Percentiles rank a stretch among this genome's conserved stretches.
phyloP scores from a whole-genome alignment of 2,888 invertebrate genomes.

The Petrolisthes manimaculis region DNA sequence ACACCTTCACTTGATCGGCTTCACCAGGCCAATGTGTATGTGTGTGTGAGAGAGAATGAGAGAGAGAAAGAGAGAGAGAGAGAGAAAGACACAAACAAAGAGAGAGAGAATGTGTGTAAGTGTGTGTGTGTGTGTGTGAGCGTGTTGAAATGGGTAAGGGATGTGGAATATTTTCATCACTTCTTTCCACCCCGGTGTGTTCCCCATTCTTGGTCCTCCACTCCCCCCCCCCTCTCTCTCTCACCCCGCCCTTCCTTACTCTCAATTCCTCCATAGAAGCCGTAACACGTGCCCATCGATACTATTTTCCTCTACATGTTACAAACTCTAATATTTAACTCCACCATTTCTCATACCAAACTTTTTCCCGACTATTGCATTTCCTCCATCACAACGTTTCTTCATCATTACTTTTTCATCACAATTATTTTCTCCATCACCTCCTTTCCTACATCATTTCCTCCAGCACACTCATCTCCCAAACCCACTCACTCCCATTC shows the following conservation, averaged over 20 bases:
- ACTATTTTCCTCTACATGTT: too few species aligned
- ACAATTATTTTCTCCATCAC: background rate
- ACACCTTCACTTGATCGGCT: slow-evolving; percentile 21
- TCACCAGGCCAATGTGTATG: background rate
- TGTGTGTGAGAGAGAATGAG: background rate
- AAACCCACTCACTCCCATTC: background rate
- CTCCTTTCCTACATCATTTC: background rate
- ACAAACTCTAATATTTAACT: too few species aligned
- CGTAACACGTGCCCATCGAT: too few species aligned
- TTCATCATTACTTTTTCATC: too few species aligned
- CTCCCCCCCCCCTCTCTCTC: background rate
- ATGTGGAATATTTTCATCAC: background rate
- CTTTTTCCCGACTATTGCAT: too few species aligned
- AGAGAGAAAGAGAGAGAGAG: background rate
- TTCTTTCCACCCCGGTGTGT: background rate
- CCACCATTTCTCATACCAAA: too few species aligned
- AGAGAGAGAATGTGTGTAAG: background rate
- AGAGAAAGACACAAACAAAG: background rate
- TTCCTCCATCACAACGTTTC: too few species aligned
- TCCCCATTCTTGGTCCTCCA: background rate
- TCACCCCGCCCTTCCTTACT: background rate
- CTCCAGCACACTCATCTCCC: background rate
- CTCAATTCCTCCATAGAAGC: too few species aligned
- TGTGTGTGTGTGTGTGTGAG: background rate
- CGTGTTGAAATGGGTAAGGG: background rate